Conservation (phyloP, 2,113 vertebrate species). For the Thinocorus orbignyianus region DNA sequence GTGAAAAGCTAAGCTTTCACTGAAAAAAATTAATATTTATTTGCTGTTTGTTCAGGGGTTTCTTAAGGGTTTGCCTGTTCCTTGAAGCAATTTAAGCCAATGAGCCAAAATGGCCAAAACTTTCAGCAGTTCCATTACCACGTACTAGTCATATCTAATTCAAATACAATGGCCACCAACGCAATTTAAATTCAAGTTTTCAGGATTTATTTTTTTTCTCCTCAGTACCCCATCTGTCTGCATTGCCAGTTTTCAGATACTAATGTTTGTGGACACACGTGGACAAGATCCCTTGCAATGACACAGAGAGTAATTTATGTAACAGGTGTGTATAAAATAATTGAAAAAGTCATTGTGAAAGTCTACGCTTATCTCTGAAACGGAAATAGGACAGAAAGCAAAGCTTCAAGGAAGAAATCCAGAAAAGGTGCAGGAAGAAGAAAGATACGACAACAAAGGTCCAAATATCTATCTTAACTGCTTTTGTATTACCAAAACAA, state of each 20-base stretch:
- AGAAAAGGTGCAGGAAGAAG: background rate
- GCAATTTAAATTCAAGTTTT: background rate
- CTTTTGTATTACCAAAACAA: background rate
- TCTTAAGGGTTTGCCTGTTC: background rate
- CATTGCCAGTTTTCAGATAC: background rate
- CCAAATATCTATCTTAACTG: background rate
- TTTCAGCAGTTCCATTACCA: background rate
- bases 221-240: background rate
- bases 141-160: background rate
- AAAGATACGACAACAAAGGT: background rate
- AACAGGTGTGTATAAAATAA: background rate
- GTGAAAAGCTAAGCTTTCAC: background rate
- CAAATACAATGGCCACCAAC: background rate
- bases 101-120: background rate
- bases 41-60: background rate
- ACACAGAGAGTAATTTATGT: background rate
- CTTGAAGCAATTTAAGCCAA: background rate
- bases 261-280: rapidly evolving
- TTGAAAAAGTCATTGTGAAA: background rate
- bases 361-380: background rate
- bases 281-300: rapidly evolving
- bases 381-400: background rate
- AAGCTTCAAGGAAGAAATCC: background rate
- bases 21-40: background rate
- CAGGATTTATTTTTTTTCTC: background rate